A percentile compares a stretch with the other conserved stretches of the same genome.
These are phyloP conservation scores for Hydropotes inermis DNA, from an alignment of 2,113 vertebrate species.

Conservation along the genomic window DNA sequence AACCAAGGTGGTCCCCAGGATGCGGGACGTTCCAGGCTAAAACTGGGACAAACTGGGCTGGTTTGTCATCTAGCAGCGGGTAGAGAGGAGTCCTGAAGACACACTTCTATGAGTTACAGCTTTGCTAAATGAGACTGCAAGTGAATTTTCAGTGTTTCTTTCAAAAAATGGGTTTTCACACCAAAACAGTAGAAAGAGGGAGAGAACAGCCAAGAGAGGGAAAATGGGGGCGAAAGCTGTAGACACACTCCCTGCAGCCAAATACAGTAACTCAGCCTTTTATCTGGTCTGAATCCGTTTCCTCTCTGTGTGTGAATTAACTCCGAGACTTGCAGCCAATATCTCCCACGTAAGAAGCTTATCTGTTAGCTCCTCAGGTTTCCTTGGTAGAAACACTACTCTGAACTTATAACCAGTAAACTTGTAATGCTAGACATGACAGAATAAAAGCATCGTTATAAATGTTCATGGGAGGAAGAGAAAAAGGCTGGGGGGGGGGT, in stretches of 20 bases:
- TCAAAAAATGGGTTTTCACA: background rate
- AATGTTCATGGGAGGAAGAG: background rate
- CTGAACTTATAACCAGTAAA: slow-evolving; percentile 10
- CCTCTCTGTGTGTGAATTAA: background rate
- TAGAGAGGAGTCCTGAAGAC: background rate
- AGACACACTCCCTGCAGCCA: background rate
- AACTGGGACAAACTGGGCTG: background rate
- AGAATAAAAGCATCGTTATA: slow-evolving; percentile 26
- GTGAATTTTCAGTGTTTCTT: background rate
- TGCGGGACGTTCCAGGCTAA: background rate
- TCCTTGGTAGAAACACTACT: background rate
- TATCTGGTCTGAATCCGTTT: background rate
- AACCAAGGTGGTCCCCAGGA: background rate
- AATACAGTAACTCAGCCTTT: background rate
- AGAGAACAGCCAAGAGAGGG: background rate
- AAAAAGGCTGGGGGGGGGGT: background rate
- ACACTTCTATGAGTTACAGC: background rate
- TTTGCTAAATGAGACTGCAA: background rate
- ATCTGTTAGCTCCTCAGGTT: background rate
- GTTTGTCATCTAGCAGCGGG: no score
- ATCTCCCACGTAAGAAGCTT: background rate
- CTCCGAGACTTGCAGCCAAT: background rate
- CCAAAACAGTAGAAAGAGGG: background rate
- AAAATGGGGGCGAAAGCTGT: background rate
- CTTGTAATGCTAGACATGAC: background rate